phyloP scores from a whole-genome alignment of 1,140 invertebrate genomes.

The Caenorhabditis remanei region DNA sequence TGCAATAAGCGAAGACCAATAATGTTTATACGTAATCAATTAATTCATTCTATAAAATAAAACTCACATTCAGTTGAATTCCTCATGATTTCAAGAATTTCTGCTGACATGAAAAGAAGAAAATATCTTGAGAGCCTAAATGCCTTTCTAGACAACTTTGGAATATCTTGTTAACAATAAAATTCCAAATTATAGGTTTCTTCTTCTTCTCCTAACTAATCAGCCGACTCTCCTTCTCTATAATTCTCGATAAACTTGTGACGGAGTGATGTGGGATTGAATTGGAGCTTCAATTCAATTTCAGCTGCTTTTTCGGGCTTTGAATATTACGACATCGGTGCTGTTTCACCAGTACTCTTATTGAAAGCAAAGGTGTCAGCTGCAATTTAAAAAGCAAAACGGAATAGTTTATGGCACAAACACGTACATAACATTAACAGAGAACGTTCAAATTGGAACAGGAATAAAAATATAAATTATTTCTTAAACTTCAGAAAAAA shows the following conservation, averaged over 20 bases:
- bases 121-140: background rate
- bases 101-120: background rate
- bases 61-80: conserved; percentile 1
- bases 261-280: background rate
- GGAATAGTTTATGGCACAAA: conserved; percentile 23
- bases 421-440: conserved; percentile 44
- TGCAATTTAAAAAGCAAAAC: background rate
- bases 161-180: background rate
- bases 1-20: too few relatives aligned
- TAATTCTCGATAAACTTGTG: background rate
- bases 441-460: conserved; percentile 14
- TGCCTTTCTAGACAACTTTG: background rate
- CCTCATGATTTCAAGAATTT: background rate
- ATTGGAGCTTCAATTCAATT: conserved; percentile 36
- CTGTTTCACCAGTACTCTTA: background rate
- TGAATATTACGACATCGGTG: background rate
- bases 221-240: background rate
- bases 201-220: background rate
- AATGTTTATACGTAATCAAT: too few relatives aligned
- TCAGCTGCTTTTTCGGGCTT: background rate
- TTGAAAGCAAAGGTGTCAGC: background rate
- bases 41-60: too few relatives aligned
- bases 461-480: background rate
- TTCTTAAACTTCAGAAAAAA: background rate
- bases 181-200: background rate